Base-by-base conservation (phyloP, 1,140 invertebrate species). In the Neelides sp. region DNA sequence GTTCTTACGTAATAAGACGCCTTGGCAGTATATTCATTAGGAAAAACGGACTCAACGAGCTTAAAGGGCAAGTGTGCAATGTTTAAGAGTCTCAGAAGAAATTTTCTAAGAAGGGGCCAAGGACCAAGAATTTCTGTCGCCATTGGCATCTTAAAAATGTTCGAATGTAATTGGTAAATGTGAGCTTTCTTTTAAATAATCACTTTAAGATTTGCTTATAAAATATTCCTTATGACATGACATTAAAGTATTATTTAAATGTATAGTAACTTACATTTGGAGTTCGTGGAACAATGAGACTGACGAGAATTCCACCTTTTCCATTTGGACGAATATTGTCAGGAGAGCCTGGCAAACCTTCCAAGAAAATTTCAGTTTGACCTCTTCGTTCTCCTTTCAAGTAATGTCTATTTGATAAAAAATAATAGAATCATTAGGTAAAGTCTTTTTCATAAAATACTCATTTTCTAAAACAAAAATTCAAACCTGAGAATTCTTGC, bases 291-390 rank as follows among this genome's bases (percentile, higher is more conserved):
- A 62, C 28, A 10, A 79, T 67, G 12, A 86, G 61, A 2, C 73
- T 70, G 0, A 85, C 70, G 50, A 83, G 73, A 58, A 84, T 76
- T 7, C 80, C 81, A 24, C 78, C 79, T 23, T 74, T 66, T 19
- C 71, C 74, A 62, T 80, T 79, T 0, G 68, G 66, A 34, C 80
- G 73, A 26, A 89, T 65, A 65, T 88, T 89, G 65, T 92, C 86
- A n/a, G 83, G 82, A 5, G 73, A 47, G 61, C 86, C 86, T 40
- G 86, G 85, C 50, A 92, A 68, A 40, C 79, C 79, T 62, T 83
- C 77, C n/a, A 79, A 61, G 61, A 89, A 82, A 1, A 84, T 66
- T 62, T 88, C 85, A 2, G 65, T 63, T 50, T 73, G 71, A n/a
- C 84, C 84, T 59, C 76, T 75, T 52, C 83, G 83, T 2, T 74